Base-by-base conservation (phyloP, 2,797 vertebrate species). In the Tapirus indicus region DNA sequence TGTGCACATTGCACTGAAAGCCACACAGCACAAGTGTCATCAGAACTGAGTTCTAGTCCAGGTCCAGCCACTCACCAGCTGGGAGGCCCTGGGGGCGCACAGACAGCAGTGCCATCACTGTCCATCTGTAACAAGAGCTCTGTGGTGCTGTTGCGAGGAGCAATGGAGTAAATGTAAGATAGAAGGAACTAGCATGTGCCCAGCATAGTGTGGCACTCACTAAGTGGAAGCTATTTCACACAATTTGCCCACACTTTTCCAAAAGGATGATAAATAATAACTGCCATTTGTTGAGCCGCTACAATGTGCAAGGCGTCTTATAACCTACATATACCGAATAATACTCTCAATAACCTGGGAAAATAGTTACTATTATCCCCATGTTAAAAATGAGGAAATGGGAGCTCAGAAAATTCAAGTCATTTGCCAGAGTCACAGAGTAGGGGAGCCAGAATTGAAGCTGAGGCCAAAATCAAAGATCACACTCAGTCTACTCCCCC, bases 81-180 rank as follows among this genome's bases (percentile, higher is more conserved):
- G 35, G 44, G 62, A 23, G 44, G 17, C 27, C n/a, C 41, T 6
- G 8, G 20, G 17, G 16, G 58, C 44, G 32, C 35, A 29, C 29
- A 6, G 62, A 47, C 23, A n/a, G 35, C 47, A 21, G n/a, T 1
- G 27, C 52, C 54, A 25, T 2, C 1, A 29, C 83, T 1, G 6
- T 32, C 41, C 58, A 35, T 14, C 77, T 38, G 52, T 21, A 11
- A 54, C 47, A 60, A 35, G 49, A 12, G 66, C 13, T 8, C 7
- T 1, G 2, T 2, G 11, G n/a, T 0, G 0, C 21, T 12, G 4
- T 3, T 6, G 20, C 11, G 41, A 32, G 17, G 35, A 20, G 21
- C 10, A 47, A 6, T 14, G 68, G 35, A 62, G 44, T 1, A 20
- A 10, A 16, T 5, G 7, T 9, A 9, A 38, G 44, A 16, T 0